These are phyloP conservation scores for Piaya cayana DNA, from an alignment of 2,113 vertebrate genomes.

Conservation along the genomic window DNA sequence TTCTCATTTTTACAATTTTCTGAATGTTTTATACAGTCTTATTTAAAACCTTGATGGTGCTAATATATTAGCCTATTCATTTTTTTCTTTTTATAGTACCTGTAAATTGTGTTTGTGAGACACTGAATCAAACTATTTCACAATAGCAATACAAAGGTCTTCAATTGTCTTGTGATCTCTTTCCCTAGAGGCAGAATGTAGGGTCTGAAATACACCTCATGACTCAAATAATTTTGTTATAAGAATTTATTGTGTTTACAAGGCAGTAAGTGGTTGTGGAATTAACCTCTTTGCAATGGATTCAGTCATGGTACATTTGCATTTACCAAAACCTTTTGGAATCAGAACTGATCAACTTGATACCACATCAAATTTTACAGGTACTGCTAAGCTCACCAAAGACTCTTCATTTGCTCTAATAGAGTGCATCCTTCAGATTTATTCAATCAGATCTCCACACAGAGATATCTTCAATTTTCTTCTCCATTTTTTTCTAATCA, in stretches of 20 bases:
- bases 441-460: neutral
- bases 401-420: neutral
- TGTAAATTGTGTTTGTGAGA: neutral
- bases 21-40: neutral
- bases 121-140: neutral
- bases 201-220: neutral
- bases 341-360: neutral
- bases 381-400: neutral
- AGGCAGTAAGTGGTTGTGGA: neutral
- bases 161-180: neutral
- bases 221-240: neutral
- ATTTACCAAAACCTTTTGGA: neutral
- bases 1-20: neutral
- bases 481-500: neutral
- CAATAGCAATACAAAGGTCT: neutral
- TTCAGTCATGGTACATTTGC: neutral
- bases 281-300: neutral
- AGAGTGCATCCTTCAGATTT: neutral
- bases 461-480: neutral
- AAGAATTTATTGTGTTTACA: neutral
- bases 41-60: neutral
- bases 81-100: neutral
- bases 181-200: neutral
- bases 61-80: neutral
- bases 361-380: neutral